Percentiles rank a stretch among this genome's conserved stretches.
Evolutionary conservation across 2,888 invertebrate species (phyloP).

Genomic region (Patella pellucida): DNA sequence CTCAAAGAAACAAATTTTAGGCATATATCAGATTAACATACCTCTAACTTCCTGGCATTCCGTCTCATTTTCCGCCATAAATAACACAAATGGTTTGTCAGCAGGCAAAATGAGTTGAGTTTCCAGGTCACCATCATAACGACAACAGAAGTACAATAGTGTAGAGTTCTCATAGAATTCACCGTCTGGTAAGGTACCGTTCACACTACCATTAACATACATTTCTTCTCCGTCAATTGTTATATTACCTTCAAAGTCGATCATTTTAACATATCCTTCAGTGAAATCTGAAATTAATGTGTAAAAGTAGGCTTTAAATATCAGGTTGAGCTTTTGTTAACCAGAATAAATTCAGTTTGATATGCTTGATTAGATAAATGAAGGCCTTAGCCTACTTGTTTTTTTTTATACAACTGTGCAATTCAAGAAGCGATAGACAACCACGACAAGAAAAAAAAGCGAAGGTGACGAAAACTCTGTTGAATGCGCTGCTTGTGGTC

Average conservation of each 20-base stretch:
- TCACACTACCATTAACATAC: conserved; percentile 6
- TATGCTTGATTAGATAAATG: too few relatives aligned
- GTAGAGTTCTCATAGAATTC: conserved; percentile 35
- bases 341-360: too few relatives aligned
- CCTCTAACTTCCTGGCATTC: conserved; percentile 49
- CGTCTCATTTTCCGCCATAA: conserved; percentile 35
- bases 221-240: conserved; percentile 28
- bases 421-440: too few relatives aligned
- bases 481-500: too few relatives aligned
- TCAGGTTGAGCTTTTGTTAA: too few relatives aligned
- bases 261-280: conserved; percentile 38
- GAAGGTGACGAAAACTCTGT: too few relatives aligned
- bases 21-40: conserved; percentile 16
- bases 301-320: too few relatives aligned
- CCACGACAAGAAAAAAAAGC: too few relatives aligned
- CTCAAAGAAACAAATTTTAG: neutral
- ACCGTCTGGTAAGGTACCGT: conserved; percentile 48
- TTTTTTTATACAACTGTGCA: too few relatives aligned
- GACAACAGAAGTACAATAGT: conserved; percentile 48
- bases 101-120: conserved; percentile 42
- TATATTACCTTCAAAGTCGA: neutral
- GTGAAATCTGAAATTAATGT: conserved; percentile 34
- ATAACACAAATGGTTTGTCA: conserved; percentile 42
- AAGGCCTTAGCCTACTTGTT: too few relatives aligned
- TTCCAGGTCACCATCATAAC: conserved; percentile 39